A percentile compares a stretch with the other conserved stretches of the same genome.
Evolutionary conservation across 1,140 invertebrate genomes (phyloP).

Genomic region (Holotrichia oblita): DNA sequence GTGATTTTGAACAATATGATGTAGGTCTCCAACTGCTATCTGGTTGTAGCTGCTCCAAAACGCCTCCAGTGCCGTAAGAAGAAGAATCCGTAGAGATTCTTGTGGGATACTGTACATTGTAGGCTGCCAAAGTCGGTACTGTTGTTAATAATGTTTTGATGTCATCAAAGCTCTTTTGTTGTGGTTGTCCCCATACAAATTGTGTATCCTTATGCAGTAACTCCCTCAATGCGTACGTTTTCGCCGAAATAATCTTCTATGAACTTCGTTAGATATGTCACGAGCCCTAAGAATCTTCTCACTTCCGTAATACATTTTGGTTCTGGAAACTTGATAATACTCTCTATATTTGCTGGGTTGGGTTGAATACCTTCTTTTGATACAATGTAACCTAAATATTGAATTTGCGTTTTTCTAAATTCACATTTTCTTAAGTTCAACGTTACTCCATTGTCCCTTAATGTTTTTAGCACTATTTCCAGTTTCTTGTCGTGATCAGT

Average conservation of each 20-base stretch:
- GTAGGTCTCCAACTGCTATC: background rate
- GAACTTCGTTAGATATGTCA: constrained; percentile 57
- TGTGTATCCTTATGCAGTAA: background rate
- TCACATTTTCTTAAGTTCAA: constrained; percentile 39
- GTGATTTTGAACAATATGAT: background rate
- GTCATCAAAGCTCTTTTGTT: background rate
- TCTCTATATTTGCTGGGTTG: constrained; percentile 45
- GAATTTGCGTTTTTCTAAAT: constrained; percentile 12
- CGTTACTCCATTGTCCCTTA: constrained; percentile 21
- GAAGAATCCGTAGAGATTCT: background rate
- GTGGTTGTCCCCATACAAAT: background rate
- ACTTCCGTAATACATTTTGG: constrained; percentile 52
- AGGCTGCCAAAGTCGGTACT: background rate
- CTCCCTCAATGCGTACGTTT: background rate
- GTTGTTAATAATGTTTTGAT: background rate
- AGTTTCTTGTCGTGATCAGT: background rate
- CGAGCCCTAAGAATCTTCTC: constrained; percentile 55
- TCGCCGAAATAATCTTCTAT: constrained; percentile 44
- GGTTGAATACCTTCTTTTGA: constrained; percentile 17
- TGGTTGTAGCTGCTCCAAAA: background rate
- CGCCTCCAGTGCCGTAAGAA: background rate
- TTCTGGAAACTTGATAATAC: constrained; percentile 50
- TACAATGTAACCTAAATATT: constrained; percentile 35
- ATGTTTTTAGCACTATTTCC: background rate
- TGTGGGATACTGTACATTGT: background rate